Base-by-base conservation (phyloP, 2,888 invertebrate species). In the Conistra vaccinii region DNA sequence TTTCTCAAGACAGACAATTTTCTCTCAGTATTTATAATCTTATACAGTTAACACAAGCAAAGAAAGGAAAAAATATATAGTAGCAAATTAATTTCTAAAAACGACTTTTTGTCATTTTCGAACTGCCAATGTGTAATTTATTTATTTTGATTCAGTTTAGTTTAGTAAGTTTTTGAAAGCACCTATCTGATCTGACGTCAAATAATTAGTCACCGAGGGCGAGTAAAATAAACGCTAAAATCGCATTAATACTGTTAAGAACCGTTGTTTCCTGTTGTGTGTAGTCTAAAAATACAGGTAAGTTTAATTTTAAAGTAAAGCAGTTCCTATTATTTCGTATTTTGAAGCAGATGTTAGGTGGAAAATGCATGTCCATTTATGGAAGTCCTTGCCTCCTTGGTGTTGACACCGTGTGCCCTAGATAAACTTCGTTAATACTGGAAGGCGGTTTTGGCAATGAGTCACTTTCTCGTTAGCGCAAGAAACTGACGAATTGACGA, bases 301-400 rank as follows among this genome's bases (percentile, higher is more conserved):
- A 91, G 90, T 90, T 74, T 32, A 48, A 53, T 55, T 76, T 35
- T 0, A 61, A 45, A 63, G 14, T 26, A 14, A 10, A 72, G 20
- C 3, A n/a, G 10, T 12, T 39, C 45, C 0, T 65, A 26, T n/a
- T 48, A 20, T 23, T n/a, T 51, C 48, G 10, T 66, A 60, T 32
- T 39, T 76, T 72, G 23, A n/a, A 87, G 75, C 93, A 92, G 92
- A 85, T 92, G 94, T 87, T 86, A 61, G 53, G 76, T 85, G 87
- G 81, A 83, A 94, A 94, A 92, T 87, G 80, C 87, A 84, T 80
- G 85, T 78, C 95, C 95, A 76, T 95, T 80, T 89, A 95, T 73
- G 95, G 95, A 86, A 92, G 89, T 93, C 90, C 89, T 85, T 88
- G 90, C 91, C 89, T 93, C 89, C 89, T 85, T 88, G 91, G 91